Evolutionary conservation across 1,140 invertebrate genomes (phyloP).

Genomic region (Formica selysi): DNA sequence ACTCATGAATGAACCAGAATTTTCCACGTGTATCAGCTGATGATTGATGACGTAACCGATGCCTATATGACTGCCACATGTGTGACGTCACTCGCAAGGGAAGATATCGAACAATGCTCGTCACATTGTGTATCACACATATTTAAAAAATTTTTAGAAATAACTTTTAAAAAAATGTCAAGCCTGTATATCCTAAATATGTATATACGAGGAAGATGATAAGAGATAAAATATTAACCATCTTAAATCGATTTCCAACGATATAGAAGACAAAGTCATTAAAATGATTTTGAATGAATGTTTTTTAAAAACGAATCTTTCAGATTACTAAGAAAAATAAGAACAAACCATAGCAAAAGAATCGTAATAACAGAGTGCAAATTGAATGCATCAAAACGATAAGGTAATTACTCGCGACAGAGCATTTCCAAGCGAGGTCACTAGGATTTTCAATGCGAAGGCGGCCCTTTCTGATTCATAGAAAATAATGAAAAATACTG

Average conservation of each 20-base stretch:
- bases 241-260: neutral
- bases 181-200: neutral
- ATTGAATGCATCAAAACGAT: neutral
- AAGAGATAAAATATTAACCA: neutral
- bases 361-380: neutral
- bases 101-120: neutral
- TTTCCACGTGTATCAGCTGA: constrained; percentile 26
- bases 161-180: neutral
- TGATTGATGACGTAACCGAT: constrained; percentile 42
- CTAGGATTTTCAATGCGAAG: neutral
- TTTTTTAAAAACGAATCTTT: neutral
- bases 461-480: neutral
- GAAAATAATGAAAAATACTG: neutral
- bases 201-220: neutral
- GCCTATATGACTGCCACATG: neutral
- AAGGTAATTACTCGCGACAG: neutral
- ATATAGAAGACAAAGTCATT: neutral
- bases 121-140: neutral
- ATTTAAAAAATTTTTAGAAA: neutral
- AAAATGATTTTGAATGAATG: neutral
- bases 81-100: neutral
- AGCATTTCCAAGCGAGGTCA: neutral
- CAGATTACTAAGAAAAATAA: neutral
- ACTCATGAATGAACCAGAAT: constrained; percentile 51
- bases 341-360: neutral